These are phyloP conservation scores for Drosophila sturtevanti DNA, from an alignment of 1,140 invertebrate species.

Conservation along the genomic window DNA sequence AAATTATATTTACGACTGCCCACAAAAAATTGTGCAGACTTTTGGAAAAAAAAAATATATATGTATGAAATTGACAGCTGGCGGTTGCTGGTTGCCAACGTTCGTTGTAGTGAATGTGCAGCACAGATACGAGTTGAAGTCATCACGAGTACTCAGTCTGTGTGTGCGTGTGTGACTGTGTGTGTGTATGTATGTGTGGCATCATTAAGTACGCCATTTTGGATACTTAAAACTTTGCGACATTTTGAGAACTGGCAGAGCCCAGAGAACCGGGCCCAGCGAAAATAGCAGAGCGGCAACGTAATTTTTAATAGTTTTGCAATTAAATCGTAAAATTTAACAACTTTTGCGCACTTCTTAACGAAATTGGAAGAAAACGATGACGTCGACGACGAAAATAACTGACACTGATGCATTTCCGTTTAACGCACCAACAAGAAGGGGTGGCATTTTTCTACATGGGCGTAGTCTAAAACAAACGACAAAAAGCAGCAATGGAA, in stretches of 20 bases:
- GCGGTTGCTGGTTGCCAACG: slow-evolving; percentile 15
- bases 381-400: slow-evolving; percentile 36
- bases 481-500: too few species aligned
- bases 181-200: slow-evolving; percentile 48
- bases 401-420: slow-evolving; percentile 80
- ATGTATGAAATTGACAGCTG: background rate
- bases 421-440: slow-evolving; percentile 47
- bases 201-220: slow-evolving; percentile 77
- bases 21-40: slow-evolving; percentile 40
- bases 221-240: slow-evolving; percentile 75
- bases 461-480: background rate
- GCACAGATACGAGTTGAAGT: slow-evolving; percentile 76
- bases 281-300: slow-evolving; percentile 50
- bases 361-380: slow-evolving; percentile 56
- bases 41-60: slow-evolving; percentile 39
- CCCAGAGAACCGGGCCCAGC: slow-evolving; percentile 38
- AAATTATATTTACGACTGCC: slow-evolving; percentile 76
- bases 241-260: slow-evolving; percentile 33
- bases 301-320: slow-evolving; percentile 81
- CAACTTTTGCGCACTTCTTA: slow-evolving; percentile 80
- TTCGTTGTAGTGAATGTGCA: slow-evolving; percentile 59
- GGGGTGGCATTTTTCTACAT: background rate
- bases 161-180: slow-evolving; percentile 47
- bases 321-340: slow-evolving; percentile 82
- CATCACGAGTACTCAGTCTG: background rate